Evolutionary conservation across 1,140 invertebrate genomes (phyloP).

Genomic region (Heliconius congener): DNA sequence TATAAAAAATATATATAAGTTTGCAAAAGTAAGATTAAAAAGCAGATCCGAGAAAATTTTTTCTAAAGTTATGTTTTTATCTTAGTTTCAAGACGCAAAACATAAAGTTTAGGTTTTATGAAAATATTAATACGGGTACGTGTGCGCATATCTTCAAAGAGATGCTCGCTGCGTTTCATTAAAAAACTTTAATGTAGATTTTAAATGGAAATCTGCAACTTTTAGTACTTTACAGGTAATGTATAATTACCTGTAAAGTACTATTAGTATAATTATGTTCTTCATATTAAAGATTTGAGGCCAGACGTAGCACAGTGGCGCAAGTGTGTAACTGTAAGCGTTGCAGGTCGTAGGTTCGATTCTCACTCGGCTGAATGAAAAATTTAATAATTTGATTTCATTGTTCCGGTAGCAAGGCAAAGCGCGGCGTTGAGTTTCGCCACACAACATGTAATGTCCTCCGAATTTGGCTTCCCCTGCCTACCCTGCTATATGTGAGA

Average conservation of each 20-base stretch:
- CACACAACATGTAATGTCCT: too few relatives aligned
- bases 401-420: too few relatives aligned
- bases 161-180: slow-evolving; percentile 38
- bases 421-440: too few relatives aligned
- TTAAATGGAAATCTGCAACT: slow-evolving; percentile 35
- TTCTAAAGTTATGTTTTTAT: slow-evolving; percentile 13
- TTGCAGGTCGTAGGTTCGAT: too few relatives aligned
- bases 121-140: slow-evolving; percentile 26
- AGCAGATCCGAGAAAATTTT: neutral
- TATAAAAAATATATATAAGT: neutral
- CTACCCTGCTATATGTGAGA: too few relatives aligned
- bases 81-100: slow-evolving; percentile 22
- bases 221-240: neutral
- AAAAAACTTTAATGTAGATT: slow-evolving; percentile 37
- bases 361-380: too few relatives aligned
- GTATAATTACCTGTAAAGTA: too few relatives aligned
- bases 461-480: accelerated
- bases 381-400: too few relatives aligned
- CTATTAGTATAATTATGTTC: neutral
- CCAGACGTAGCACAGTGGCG: too few relatives aligned
- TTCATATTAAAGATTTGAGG: neutral
- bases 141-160: slow-evolving; percentile 33
- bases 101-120: slow-evolving; percentile 20
- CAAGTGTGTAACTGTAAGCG: too few relatives aligned
- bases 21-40: neutral